phyloP scores from a whole-genome alignment of 1,140 invertebrate species.

The Marisa cornuarietis region DNA sequence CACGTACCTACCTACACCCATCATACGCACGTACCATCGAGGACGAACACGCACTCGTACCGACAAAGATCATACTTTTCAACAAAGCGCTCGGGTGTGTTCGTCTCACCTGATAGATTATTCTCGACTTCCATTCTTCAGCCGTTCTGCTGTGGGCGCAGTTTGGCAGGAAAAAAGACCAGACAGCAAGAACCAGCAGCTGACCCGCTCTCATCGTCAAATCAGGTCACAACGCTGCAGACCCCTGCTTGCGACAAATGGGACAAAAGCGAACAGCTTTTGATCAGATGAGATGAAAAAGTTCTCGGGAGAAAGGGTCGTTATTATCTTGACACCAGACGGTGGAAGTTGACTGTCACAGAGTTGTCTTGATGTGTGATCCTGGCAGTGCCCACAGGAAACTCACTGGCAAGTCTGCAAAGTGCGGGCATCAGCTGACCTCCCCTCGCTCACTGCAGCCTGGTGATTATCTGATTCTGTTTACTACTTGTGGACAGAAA shows the following conservation, averaged over 20 bases:
- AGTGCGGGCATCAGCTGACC: too few species aligned
- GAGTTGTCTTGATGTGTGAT: too few species aligned
- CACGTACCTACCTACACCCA: neutral
- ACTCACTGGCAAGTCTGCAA: too few species aligned
- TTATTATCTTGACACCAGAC: too few species aligned
- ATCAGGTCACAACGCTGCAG: neutral
- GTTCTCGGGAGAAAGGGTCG: neutral
- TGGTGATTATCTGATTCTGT: too few species aligned
- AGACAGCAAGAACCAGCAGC: neutral
- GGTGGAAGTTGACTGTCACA: too few species aligned
- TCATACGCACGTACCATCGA: too few species aligned
- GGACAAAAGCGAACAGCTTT: neutral
- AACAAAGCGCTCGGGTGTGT: neutral
- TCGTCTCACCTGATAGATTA: conserved; percentile 36
- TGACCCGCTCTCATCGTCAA: neutral
- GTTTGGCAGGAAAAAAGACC: neutral
- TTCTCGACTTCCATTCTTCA: conserved; percentile 38
- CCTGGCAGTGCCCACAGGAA: too few species aligned
- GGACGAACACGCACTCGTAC: neutral
- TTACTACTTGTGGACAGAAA: too few species aligned
- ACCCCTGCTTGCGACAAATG: too few species aligned
- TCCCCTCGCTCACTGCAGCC: too few species aligned
- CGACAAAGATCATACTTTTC: neutral
- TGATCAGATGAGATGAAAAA: neutral
- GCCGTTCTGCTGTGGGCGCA: conserved; percentile 10